Evolutionary conservation across 2,797 vertebrate genomes (phyloP).

Genomic region (Moxostoma hubbsi): DNA sequence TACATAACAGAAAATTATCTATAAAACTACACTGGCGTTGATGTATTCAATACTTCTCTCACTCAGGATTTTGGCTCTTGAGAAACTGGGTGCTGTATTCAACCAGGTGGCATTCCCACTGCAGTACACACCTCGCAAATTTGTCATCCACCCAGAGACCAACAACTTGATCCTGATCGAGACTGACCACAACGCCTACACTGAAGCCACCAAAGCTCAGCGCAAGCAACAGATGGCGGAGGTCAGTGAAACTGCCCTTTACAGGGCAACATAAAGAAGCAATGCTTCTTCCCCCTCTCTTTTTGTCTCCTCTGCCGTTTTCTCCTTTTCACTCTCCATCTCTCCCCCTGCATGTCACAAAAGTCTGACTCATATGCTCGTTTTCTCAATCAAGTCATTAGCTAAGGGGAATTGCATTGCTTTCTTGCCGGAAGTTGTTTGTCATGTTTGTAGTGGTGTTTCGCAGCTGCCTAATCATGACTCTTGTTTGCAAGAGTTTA

Average conservation of each 20-base stretch:
- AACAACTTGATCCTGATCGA: conserved; percentile 96
- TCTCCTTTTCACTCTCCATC: neutral
- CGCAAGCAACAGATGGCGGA: conserved; percentile 99
- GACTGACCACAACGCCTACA: conserved; percentile 98
- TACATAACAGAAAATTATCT: too few species aligned
- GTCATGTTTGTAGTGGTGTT: neutral
- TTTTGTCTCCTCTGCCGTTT: neutral
- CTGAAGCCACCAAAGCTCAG: conserved; percentile 97
- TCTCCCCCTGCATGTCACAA: neutral
- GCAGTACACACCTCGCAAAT: conserved; percentile 96
- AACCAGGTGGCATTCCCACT: conserved; percentile 97
- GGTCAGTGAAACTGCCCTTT: conserved; percentile 71
- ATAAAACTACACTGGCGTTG: neutral
- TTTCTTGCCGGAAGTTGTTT: neutral
- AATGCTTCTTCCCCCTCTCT: neutral
- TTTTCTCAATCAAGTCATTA: neutral
- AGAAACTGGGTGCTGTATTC: conserved; percentile 97
- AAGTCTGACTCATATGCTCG: neutral
- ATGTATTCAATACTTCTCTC: neutral
- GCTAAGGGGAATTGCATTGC: neutral
- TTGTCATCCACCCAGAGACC: conserved; percentile 97
- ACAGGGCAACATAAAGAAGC: neutral
- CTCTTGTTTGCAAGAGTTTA: conserved; percentile 10
- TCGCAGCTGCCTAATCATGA: conserved; percentile 11
- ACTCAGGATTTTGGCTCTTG: conserved; percentile 92